These are phyloP conservation scores for Phoenicopterus ruber DNA, from an alignment of 2,113 vertebrate species.

Conservation along the genomic window DNA sequence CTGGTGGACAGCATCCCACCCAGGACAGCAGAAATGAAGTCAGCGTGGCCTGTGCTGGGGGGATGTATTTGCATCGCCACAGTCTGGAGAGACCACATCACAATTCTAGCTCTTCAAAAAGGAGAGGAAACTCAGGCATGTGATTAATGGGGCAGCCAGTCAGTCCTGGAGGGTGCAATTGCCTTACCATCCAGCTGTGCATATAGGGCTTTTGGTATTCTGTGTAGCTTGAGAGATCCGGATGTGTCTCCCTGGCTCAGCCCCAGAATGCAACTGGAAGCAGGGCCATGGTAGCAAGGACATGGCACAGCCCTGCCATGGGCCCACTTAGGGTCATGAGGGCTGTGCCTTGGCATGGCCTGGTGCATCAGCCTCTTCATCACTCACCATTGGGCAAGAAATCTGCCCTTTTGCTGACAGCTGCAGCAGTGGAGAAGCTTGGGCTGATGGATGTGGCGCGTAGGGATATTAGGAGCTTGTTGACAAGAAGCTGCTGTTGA, in stretches of 20 bases:
- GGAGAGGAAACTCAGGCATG: not conserved
- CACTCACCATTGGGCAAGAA: rapidly evolving
- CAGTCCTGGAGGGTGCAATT: not conserved
- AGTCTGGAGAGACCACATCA: not conserved
- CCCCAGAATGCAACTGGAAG: not conserved
- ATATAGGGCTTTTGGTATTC: not conserved
- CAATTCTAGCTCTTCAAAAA: not conserved
- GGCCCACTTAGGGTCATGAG: not conserved
- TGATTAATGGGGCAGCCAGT: not conserved
- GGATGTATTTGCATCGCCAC: not conserved
- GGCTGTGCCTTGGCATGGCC: not conserved
- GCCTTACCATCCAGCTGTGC: not conserved
- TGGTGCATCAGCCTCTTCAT: not conserved
- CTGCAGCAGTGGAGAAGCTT: not conserved
- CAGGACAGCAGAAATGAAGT: not conserved
- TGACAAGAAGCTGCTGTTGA: not conserved
- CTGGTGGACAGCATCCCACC: not conserved
- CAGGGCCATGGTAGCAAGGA: not conserved
- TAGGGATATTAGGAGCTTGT: not conserved
- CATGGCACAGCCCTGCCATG: not conserved
- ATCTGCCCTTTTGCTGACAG: not conserved
- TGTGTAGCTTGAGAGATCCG: not conserved
- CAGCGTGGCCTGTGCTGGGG: not conserved
- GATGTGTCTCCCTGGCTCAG: not conserved
- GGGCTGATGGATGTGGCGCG: not conserved